phyloP scores from a whole-genome alignment of 2,113 vertebrate species.

The Myodes glareolus region DNA sequence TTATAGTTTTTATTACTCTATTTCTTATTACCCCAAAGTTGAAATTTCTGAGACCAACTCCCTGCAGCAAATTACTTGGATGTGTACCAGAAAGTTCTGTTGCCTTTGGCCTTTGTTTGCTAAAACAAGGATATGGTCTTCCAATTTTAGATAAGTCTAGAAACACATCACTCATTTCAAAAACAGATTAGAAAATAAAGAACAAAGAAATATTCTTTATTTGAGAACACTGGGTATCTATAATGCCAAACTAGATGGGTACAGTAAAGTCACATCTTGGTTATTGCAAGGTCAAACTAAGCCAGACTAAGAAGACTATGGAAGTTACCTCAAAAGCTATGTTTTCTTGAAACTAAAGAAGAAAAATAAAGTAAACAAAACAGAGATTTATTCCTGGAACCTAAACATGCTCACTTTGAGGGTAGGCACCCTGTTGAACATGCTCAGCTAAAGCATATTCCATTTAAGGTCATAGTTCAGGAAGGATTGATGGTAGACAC shows the following conservation, averaged over 20 bases:
- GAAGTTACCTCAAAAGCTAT: not conserved
- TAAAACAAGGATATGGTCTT: not conserved
- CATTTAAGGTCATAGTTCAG: not conserved
- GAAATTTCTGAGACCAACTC: not conserved
- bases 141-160: not conserved
- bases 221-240: not conserved
- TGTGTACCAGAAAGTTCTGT: not conserved
- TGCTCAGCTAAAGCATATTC: not conserved
- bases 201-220: not conserved
- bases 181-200: not conserved
- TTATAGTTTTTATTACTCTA: not conserved
- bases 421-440: not conserved
- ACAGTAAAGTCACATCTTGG: not conserved
- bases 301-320: not conserved
- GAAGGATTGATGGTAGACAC: not conserved
- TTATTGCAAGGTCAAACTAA: too few species aligned
- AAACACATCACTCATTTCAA: not conserved
- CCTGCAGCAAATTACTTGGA: not conserved
- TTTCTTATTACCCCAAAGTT: not conserved
- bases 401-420: not conserved
- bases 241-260: not conserved
- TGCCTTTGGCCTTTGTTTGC: not conserved
- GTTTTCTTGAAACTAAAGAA: not conserved
- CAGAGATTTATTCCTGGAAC: not conserved
- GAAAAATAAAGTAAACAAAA: not conserved